A percentile compares a stretch with the other conserved stretches of the same genome.
Conservation (phyloP, 2,797 vertebrate genomes). For the Sarcoramphus papa region DNA sequence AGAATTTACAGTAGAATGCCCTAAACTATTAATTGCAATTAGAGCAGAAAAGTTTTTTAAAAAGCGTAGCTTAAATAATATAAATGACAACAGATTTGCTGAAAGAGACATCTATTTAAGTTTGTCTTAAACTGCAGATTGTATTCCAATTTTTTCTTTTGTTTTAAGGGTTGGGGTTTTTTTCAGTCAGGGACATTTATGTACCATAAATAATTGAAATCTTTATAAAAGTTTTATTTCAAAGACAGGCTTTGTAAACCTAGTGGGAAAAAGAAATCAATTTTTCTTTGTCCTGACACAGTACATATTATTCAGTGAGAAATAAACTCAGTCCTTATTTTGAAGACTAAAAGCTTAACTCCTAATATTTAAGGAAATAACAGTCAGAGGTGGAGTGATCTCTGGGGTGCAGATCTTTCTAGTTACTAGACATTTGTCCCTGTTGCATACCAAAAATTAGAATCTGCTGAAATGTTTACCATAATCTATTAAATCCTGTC, state of each 20-base stretch:
- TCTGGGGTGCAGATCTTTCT: neutral
- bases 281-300: neutral
- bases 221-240: neutral
- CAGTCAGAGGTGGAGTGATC: neutral
- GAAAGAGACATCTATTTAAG: neutral
- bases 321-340: neutral
- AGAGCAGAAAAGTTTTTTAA: neutral
- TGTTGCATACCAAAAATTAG: neutral
- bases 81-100: neutral
- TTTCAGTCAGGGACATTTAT: neutral
- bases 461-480: neutral
- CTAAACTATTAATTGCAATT: neutral
- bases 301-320: neutral
- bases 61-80: neutral
- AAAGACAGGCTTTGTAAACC: neutral
- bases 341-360: neutral
- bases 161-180: neutral
- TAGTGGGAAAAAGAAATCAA: neutral
- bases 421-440: neutral
- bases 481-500: constrained; percentile 8
- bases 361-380: neutral
- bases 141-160: neutral
- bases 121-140: neutral
- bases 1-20: neutral
- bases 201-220: neutral